Conservation (phyloP, 2,888 invertebrate genomes). For the Halocaridina rubra region DNA sequence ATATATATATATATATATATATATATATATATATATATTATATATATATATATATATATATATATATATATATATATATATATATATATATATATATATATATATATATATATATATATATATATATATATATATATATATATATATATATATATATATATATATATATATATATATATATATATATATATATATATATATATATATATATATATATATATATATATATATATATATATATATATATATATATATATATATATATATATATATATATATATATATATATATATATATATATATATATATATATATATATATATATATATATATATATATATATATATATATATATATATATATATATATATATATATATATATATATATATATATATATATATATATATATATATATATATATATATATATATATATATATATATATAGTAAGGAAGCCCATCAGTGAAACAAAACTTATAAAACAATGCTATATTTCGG, state of each 20-base stretch:
- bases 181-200: neutral
- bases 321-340: neutral
- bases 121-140: slow-evolving; percentile 2
- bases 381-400: no score
- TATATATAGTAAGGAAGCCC: no score
- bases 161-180: neutral
- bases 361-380: slow-evolving; percentile 7
- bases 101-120: neutral
- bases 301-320: neutral
- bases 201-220: neutral
- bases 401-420: no score
- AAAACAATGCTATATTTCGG: no score
- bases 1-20: neutral
- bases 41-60: slow-evolving; percentile 12
- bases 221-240: neutral
- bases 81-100: slow-evolving; percentile 29
- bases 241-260: neutral
- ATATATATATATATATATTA: neutral
- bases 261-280: no score
- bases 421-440: no score
- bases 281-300: neutral
- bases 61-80: slow-evolving; percentile 36
- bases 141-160: neutral
- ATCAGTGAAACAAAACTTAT: no score
- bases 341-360: slow-evolving; percentile 1